Evolutionary conservation across 2,113 vertebrate genomes (phyloP).

Genomic region (Tachysurus fulvidraco): DNA sequence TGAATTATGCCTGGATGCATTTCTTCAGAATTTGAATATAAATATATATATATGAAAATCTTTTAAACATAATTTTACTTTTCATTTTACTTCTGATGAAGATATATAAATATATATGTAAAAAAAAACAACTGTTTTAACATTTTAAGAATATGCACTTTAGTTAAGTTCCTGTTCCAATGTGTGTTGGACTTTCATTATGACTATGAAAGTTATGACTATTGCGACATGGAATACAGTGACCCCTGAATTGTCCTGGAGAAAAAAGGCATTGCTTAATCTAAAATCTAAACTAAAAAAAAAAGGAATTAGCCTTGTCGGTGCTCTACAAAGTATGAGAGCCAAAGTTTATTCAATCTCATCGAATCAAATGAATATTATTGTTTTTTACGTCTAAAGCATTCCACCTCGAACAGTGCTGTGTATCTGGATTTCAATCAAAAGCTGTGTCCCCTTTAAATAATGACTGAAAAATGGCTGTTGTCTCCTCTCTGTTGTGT

Average conservation of each 20-base stretch:
- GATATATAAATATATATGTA: slow-evolving; percentile 56
- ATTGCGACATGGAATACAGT: slow-evolving; percentile 13
- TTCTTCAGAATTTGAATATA: slow-evolving; percentile 74
- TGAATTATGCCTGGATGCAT: slow-evolving; percentile 78
- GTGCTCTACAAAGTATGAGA: slow-evolving; percentile 8
- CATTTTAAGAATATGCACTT: slow-evolving; percentile 74
- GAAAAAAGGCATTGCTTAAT: background rate
- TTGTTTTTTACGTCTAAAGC: background rate
- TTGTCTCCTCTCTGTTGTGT: slow-evolving; percentile 31
- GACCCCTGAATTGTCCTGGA: background rate
- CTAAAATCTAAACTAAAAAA: background rate
- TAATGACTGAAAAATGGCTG: slow-evolving; percentile 28
- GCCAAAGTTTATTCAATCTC: slow-evolving; percentile 7
- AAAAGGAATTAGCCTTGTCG: background rate
- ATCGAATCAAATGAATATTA: slow-evolving; percentile 1
- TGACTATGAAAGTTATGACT: background rate
- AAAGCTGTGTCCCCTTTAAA: slow-evolving; percentile 43
- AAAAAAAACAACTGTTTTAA: slow-evolving; percentile 57
- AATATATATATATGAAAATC: slow-evolving; percentile 43
- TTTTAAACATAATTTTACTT: slow-evolving; percentile 62
- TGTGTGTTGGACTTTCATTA: slow-evolving; percentile 40
- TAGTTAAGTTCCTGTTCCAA: slow-evolving; percentile 65
- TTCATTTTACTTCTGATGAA: slow-evolving; percentile 54
- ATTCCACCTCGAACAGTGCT: slow-evolving; percentile 26
- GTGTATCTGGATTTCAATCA: slow-evolving; percentile 30